These are phyloP conservation scores for Pseudomyrmex sp. DNA, from an alignment of 1,140 invertebrate species.

Conservation along the genomic window DNA sequence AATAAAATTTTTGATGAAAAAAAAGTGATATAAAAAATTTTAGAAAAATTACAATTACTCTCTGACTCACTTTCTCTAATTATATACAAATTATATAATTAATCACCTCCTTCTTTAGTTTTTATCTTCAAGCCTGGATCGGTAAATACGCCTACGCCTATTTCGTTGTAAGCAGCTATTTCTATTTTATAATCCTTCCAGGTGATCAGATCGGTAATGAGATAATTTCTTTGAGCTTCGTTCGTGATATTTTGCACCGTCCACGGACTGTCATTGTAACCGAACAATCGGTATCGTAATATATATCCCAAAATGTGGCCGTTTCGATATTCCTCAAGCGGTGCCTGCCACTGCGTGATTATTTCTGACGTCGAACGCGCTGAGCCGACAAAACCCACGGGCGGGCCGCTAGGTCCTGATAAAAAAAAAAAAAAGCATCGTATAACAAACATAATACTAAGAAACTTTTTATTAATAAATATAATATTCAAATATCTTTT, in stretches of 20 bases:
- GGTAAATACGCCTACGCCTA: slow-evolving; percentile 97
- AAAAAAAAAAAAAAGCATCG: no score
- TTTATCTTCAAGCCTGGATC: slow-evolving; percentile 95
- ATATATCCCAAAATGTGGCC: slow-evolving; percentile 97
- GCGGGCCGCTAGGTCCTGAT: slow-evolving; percentile 94
- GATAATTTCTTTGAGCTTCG: slow-evolving; percentile 95
- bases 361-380: slow-evolving; percentile 97
- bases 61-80: not conserved
- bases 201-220: slow-evolving; percentile 97
- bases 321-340: slow-evolving; percentile 96
- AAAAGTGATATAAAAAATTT: no score
- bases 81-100: not conserved
- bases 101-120: slow-evolving; percentile 94
- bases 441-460: no score
- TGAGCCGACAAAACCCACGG: slow-evolving; percentile 95
- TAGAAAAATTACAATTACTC: no score
- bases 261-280: slow-evolving; percentile 96
- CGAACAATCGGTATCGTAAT: slow-evolving; percentile 95
- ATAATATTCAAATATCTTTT: no score
- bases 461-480: not conserved
- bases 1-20: not conserved
- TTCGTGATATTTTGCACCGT: slow-evolving; percentile 96
- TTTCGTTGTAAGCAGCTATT: slow-evolving; percentile 98
- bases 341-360: slow-evolving; percentile 98
- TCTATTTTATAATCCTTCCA: slow-evolving; percentile 99